Percentiles rank a stretch among this genome's conserved stretches.
Conservation (phyloP, 2,888 invertebrate genomes). For the Mythimna pallens region DNA sequence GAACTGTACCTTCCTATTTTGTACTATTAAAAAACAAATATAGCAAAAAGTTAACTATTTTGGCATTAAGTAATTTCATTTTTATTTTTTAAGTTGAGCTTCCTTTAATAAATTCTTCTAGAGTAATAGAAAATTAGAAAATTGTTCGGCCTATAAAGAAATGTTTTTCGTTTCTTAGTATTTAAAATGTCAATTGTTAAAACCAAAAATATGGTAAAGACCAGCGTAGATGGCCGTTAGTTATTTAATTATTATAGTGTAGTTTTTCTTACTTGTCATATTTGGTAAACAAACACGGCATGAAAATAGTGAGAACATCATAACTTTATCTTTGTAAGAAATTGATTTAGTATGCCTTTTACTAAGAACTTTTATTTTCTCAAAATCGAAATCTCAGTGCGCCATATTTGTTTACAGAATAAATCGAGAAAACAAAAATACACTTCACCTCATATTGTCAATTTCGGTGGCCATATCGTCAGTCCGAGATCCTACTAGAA, state of each 20-base stretch:
- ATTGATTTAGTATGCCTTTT: neutral
- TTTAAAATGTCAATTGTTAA: conserved; percentile 39
- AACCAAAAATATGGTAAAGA: conserved; percentile 19
- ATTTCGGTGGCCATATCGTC: conserved; percentile 26
- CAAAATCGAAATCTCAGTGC: neutral
- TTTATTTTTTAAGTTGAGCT: conserved; percentile 25
- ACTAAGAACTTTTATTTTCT: neutral
- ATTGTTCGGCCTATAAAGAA: conserved; percentile 44
- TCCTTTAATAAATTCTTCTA: conserved; percentile 21
- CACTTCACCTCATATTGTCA: conserved; percentile 43
- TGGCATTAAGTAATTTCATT: conserved; percentile 26
- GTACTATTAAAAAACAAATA: conserved; percentile 19
- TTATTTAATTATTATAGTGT: conserved; percentile 10
- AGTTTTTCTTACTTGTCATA: conserved; percentile 10
- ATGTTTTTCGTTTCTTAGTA: conserved; percentile 31
- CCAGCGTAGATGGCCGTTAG: conserved; percentile 28
- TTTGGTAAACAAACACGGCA: conserved; percentile 7
- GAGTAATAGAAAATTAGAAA: conserved; percentile 35
- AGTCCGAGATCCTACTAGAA: too few species aligned
- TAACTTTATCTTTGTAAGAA: neutral
- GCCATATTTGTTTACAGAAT: conserved; percentile 27
- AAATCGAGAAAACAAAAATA: neutral
- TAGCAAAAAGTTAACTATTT: conserved; percentile 32
- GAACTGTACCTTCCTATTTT: conserved; percentile 36
- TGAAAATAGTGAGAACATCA: too few species aligned